A percentile compares a stretch with the other conserved stretches of the same genome.
These are phyloP conservation scores for Scaptomyza cyrtandrae DNA, from an alignment of 2,888 invertebrate species.

Conservation along the genomic window DNA sequence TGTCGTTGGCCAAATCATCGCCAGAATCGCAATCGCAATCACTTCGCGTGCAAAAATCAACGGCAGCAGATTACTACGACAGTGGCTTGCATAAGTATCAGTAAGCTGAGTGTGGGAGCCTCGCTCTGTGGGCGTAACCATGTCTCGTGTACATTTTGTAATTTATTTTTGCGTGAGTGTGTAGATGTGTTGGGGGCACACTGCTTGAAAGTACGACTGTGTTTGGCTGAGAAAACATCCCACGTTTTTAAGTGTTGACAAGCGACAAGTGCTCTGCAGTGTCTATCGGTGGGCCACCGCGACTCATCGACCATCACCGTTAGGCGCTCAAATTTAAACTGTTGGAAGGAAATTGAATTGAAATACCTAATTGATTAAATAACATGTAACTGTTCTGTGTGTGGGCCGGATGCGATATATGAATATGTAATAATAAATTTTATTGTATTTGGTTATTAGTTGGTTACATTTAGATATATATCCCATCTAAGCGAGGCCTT, in stretches of 20 bases:
- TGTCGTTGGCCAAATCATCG: constrained; percentile 62
- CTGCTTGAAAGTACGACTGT: constrained; percentile 12
- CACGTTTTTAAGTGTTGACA: constrained; percentile 20
- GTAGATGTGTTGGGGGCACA: constrained; percentile 16
- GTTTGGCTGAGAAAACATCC: constrained; percentile 26
- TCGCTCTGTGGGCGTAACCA: constrained; percentile 55
- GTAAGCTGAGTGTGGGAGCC: constrained; percentile 60
- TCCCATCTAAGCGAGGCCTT: constrained; percentile 58
- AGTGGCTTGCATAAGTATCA: constrained; percentile 69
- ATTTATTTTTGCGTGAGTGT: constrained; percentile 61
- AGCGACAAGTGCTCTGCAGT: neutral
- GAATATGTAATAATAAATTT: constrained; percentile 13
- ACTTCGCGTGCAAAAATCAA: constrained; percentile 62
- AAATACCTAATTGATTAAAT: constrained; percentile 3
- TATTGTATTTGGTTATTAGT: constrained; percentile 48
- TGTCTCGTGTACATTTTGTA: constrained; percentile 71
- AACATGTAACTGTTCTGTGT: constrained; percentile 8
- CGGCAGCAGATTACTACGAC: constrained; percentile 65
- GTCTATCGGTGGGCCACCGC: constrained; percentile 32
- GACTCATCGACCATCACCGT: neutral
- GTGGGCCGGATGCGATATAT: neutral
- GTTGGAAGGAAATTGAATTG: neutral
- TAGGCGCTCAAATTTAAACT: neutral
- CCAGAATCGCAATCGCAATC: constrained; percentile 60
- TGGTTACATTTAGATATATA: constrained; percentile 51